Conservation (phyloP, 2,113 vertebrate species). For the cat (Felis catus) region F.catus_Fca126_mat1.0 CM031411.1:106446501-106447000, state of each 20-base stretch:
- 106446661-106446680: background rate
- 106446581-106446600: background rate
- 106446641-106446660: background rate
- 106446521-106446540: background rate
- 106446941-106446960: background rate
- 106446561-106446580: background rate
- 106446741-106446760: background rate
- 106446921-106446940: background rate
- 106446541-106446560: background rate
- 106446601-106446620: background rate
- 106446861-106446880: background rate
- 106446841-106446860: background rate
- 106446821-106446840: background rate
- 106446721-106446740: background rate
- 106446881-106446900: background rate
- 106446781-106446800: background rate
- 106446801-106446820: background rate
- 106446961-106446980: background rate
- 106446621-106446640: background rate
- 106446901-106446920: background rate
- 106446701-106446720: background rate
- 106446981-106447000: background rate
- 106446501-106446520: background rate
- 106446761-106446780: constrained; percentile 9
- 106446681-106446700: background rate